Base-by-base conservation (phyloP, 2,797 vertebrate species). In the Arctocebus calabarensis region DNA sequence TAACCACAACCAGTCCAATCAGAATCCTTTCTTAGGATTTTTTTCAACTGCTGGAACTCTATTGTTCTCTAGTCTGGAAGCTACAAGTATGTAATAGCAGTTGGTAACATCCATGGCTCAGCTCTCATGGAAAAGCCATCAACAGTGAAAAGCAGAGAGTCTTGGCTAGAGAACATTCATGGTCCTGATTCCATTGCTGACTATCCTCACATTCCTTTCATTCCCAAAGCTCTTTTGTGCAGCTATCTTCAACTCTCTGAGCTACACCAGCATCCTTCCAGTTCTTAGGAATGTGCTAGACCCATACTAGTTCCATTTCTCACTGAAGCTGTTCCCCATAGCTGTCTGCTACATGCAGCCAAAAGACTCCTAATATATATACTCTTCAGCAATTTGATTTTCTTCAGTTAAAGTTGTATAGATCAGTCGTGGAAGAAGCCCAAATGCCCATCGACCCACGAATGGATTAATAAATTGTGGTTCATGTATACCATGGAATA, bases 121-220 rank as follows among this genome's bases (percentile, higher is more conserved):
- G 68, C 22, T 64, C 8, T 92, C 43, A 71, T 5, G 34, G 81
- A 64, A 96, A 96, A 94, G 10, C 83, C 83, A 11, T n/a, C 59
- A 64, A 48, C 4, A 23, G 11, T 45, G 17, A 94, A 19, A 79
- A 84, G 12, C 59, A 62, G 23, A 78, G 29, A 48, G 45, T 57
- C n/a, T 52, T 19, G 34, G 32, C 74, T 40, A 81, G 32, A 86
- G 88, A 84, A 88, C 22, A 55, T 61, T 94, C 70, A 37, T 13
- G 8, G 52, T 34, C 64, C 40, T 74, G 5, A 70, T 75, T 92
- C 14, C 64, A 84, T 27, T 55, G 34, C 90, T 14, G 16, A 93
- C 48, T 19, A 77, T 7, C 5, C 22, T 9, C 7, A 37, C 34
- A 8, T 57, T 34, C n/a, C 52, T 8, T 4, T 37, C 77, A 57